These are phyloP conservation scores for Chinchilla lanigera DNA, from an alignment of 2,113 vertebrate species.

Conservation along the genomic window DNA sequence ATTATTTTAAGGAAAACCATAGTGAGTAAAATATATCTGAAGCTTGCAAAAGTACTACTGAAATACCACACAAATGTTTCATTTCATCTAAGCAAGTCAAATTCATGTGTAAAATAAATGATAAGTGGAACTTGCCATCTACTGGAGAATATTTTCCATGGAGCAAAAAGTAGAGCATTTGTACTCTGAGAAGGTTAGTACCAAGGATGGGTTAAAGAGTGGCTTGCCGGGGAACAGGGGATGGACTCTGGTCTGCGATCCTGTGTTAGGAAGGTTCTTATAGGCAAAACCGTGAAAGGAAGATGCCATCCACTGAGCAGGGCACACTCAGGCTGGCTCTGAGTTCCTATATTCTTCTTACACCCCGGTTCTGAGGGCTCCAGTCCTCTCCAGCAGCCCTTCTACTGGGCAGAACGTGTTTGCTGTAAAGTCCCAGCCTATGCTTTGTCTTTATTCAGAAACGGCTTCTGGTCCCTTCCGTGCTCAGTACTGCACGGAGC, in stretches of 20 bases:
- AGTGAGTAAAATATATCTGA: not conserved
- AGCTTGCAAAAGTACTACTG: not conserved
- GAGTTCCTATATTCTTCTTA: not conserved
- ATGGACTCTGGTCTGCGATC: not conserved
- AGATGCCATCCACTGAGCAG: not conserved
- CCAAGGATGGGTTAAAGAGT: not conserved
- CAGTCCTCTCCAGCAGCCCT: fast-evolving
- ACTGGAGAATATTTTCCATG: not conserved
- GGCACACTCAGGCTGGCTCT: not conserved
- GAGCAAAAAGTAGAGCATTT: not conserved
- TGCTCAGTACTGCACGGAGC: not conserved
- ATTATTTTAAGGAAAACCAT: not conserved
- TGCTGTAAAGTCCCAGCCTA: not conserved
- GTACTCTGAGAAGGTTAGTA: not conserved
- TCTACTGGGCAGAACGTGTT: not conserved
- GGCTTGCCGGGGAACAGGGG: fast-evolving
- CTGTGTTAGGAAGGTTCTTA: not conserved
- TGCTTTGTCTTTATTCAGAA: not conserved
- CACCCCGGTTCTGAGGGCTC: not conserved
- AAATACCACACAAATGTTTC: not conserved
- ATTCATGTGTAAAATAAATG: not conserved
- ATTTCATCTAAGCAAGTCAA: not conserved
- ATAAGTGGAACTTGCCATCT: not conserved
- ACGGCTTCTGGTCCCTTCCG: not conserved
- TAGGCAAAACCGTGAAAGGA: not conserved